Percentiles rank a stretch among this genome's conserved stretches.
phyloP scores from a whole-genome alignment of 1,140 invertebrate genomes.

The Zaprionus nigranus region DNA sequence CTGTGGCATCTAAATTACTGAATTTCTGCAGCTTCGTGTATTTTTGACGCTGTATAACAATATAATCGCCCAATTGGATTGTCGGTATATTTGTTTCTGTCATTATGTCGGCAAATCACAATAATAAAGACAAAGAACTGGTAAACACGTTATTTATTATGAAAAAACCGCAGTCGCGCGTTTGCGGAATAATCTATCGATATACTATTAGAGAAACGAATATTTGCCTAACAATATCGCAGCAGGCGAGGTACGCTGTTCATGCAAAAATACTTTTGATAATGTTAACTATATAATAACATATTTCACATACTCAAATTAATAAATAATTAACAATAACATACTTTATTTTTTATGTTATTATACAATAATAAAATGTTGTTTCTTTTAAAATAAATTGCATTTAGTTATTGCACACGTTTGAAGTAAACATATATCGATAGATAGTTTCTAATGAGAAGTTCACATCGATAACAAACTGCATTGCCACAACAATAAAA shows the following conservation, averaged over 20 bases:
- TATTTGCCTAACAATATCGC: too few species aligned
- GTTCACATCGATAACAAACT: not conserved
- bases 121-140: conserved; percentile 24
- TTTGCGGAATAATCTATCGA: not conserved
- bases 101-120: conserved; percentile 27
- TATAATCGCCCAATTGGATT: conserved; percentile 88
- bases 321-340: too few species aligned
- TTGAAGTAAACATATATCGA: not conserved
- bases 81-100: conserved; percentile 18
- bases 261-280: too few species aligned
- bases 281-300: too few species aligned
- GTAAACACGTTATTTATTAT: conserved; percentile 42
- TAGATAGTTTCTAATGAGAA: not conserved
- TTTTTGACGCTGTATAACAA: conserved; percentile 90
- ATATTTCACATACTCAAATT: too few species aligned
- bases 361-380: too few species aligned
- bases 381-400: too few species aligned
- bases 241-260: too few species aligned
- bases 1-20: conserved; percentile 86
- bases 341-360: too few species aligned
- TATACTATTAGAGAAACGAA: not conserved
- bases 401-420: not conserved
- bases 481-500: not conserved
- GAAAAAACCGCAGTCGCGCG: conserved; percentile 11
- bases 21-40: conserved; percentile 91